Base-by-base conservation (phyloP, 2,113 vertebrate genomes). In the Pao palembangensis region DNA sequence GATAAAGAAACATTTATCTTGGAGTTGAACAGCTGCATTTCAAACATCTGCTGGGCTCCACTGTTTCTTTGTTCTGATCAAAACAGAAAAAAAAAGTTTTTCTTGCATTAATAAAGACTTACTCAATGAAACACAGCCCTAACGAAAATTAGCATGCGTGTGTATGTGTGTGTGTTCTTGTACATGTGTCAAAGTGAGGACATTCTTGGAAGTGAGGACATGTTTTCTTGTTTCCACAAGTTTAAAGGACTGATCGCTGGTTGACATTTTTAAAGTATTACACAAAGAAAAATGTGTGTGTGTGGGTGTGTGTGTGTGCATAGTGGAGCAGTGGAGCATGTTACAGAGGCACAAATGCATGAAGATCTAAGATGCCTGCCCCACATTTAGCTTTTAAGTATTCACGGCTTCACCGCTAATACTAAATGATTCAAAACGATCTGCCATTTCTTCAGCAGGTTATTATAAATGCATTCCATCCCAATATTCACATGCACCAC, bases 381-480 rank as follows among this genome's bases (percentile, higher is more conserved):
- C 77, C 78, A 82, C 66, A 78, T 86, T 82, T 73, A 71, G 75
- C 85, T 85, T 70, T 83, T 66, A 76, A 73, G 70, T 71, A 58
- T 71, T 75, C 66, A 20, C 72, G 49, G 57, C 71, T 69, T 48
- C 67, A 49, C 61, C 51, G 57, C 61, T 64, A 69, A 79, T 54
- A 56, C 79, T 89, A 79, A 87, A 89, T 84, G 69, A 89, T 86
- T 88, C 66, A 88, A 73, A 79, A 72, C 75, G 80, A 75, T 72
- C 71, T 73, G 53, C 75, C 67, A 51, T 64, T 58, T 79, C 64
- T 79, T 71, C 53, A 38, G 51, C 55, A 28, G 56, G 46, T 65
- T 77, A 63, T 62, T 67, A 78, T 75, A 69, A 80, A 75, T 78
- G 65, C 66, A 80, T 65, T 34, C 61, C 61, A 48, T 57, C 64